Evolutionary conservation across 2,888 invertebrate species (phyloP), one percentile per base, ranked within the genome.

Genomic region (Mylabris sibirica): DNA sequence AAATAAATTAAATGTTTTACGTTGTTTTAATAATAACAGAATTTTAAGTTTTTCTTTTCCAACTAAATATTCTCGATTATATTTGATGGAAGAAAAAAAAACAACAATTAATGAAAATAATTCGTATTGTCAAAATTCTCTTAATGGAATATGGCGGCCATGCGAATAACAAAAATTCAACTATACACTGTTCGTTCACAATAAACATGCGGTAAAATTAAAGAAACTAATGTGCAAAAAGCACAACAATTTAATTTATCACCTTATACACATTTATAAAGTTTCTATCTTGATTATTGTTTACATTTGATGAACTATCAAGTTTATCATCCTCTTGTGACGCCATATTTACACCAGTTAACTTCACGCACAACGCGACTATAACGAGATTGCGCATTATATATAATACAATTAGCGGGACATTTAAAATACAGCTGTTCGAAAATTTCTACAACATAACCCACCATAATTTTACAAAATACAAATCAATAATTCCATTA

Each of bases 281-380:
- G 81, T 80, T 81, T 81, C 78, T 81, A 80, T 83, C 82, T 79
- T 78, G 80, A 67, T 82, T 81, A 79, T 78, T 81, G 80, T 82
- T 82, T 80, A 81, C 78, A 78, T 82, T 79, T 79, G 78, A 77
- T 80, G 78, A 80, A 80, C 79, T 81, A 80, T 80, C 81, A 74
- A 79, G 79, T 81, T 83, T 84, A 81, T 82, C 82, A 78, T 83
- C 84, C 78, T 82, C 83, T 76, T 79, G 79, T 75, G 82, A 83
- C 84, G 84, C 84, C 84, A 84, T 84, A 83, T 84, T 84, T 83
- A 83, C 82, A 82, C 79, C 76, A 79, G 74, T 75, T 77, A 71
- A 72, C 72, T 76, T 75, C 79, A 80, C 79, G 79, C 79, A 80
- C 26, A 57, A 57, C 63, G 26, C 34, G 57, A 34, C n/a, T n/a